Base-by-base conservation (phyloP, 2,888 invertebrate genomes). In the Acleris sparsana region DNA sequence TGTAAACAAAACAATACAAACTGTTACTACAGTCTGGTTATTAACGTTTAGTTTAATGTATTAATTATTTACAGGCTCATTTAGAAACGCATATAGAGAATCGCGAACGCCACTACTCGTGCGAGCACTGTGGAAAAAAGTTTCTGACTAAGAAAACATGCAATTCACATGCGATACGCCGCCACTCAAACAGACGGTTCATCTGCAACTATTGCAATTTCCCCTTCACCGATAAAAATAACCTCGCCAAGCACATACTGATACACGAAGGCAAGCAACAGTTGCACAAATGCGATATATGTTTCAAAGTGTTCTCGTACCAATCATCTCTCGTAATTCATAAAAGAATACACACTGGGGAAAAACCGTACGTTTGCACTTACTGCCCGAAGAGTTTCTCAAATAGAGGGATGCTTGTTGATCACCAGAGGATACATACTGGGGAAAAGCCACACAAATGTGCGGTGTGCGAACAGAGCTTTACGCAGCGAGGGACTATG, bases 381-480 rank as follows among this genome's bases (percentile, higher is more conserved):
- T 85, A 80, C 63, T 92, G 92, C 65, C 70, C 82, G 0, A 92
- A 91, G 70, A 82, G 80, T 13, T 92, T 92, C 67, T 74, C 88
- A 3, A 87, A 90, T 0, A 89, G 84, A 69, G 83, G 86, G 48
- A 80, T 87, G 59, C 70, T 89, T 64, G 81, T 80, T 1, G 91
- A 90, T 18, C 93, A 93, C 69, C 79, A 84, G 2, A 82, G 86
- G 48, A 89, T 85, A 6, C 93, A 93, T 68, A 92, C 92, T 0
- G 93, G 92, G 0, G 92, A 89, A 58, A 85, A 88, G 43, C 92
- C 92, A 0, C 85, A 89, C 65, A 85, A 87, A 62, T 93, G 93
- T 63, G 62, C 58, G 0, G 74, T 89, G 0, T 93, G 93, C 68
- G 83, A 86, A 16, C 87, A 88, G 61, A 79, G 87, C 2, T 93